These are phyloP conservation scores for Cosmia trapezina DNA, from an alignment of 2,888 invertebrate species.

Conservation along the genomic window DNA sequence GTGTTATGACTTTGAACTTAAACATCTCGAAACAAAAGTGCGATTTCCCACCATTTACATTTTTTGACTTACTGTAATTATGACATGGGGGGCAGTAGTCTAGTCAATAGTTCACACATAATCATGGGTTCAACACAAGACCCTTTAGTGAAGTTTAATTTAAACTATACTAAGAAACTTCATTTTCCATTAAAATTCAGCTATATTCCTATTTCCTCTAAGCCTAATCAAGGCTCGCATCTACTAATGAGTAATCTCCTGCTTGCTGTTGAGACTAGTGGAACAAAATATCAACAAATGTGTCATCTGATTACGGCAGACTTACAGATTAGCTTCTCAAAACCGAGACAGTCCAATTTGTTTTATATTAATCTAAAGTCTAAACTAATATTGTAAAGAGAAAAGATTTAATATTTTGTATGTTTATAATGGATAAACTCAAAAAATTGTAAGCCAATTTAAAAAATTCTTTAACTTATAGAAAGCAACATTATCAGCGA, in stretches of 20 bases:
- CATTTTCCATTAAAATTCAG: background rate
- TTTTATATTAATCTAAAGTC: background rate
- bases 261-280: background rate
- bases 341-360: background rate
- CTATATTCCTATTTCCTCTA: background rate
- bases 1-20: too few relatives aligned
- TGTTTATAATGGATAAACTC: too few relatives aligned
- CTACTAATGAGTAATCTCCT: background rate
- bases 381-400: too few relatives aligned
- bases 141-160: background rate
- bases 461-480: too few relatives aligned
- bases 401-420: too few relatives aligned
- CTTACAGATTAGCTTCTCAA: background rate
- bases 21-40: too few relatives aligned
- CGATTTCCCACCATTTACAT: too few relatives aligned
- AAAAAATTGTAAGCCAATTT: too few relatives aligned
- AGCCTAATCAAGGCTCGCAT: background rate
- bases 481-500: too few relatives aligned
- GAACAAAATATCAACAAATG: background rate
- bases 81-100: too few relatives aligned
- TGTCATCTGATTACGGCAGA: slow-evolving; percentile 3
- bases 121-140: background rate
- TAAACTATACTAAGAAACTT: background rate
- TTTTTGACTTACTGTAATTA: too few relatives aligned
- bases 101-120: background rate